Conservation (phyloP, 2,888 invertebrate genomes). For the Acanthosoma haemorrhoidale region DNA sequence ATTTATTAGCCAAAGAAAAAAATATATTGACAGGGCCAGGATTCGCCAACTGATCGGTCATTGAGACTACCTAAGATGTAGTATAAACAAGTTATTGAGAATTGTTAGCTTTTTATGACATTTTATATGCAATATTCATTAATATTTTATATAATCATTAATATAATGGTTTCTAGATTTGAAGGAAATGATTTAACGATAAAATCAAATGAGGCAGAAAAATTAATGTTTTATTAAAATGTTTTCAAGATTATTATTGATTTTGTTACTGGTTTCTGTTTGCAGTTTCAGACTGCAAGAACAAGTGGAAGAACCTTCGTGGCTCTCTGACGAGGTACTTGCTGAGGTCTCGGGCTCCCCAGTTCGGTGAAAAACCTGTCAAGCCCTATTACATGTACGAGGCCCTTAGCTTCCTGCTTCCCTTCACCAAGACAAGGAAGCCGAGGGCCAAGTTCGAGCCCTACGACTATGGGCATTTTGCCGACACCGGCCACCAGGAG, state of each 20-base stretch:
- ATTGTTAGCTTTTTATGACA: no score
- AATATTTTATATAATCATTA: no score
- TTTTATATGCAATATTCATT: no score
- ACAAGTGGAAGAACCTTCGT: conserved; percentile 22
- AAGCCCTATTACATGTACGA: conserved; percentile 25
- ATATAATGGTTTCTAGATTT: no score
- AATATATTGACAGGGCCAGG: no score
- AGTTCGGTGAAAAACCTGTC: conserved; percentile 21
- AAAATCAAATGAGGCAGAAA: no score
- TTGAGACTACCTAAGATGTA: no score
- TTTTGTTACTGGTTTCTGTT: neutral
- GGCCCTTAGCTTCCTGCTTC: conserved; percentile 14
- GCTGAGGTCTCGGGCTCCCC: neutral
- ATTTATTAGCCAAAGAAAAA: no score
- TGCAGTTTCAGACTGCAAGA: conserved; percentile 25
- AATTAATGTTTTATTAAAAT: neutral
- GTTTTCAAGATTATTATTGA: neutral
- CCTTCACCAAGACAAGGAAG: conserved; percentile 22
- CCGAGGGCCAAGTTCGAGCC: conserved; percentile 16
- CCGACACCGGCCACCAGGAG: neutral
- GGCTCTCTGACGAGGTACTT: conserved; percentile 14
- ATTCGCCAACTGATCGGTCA: no score
- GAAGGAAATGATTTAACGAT: no score
- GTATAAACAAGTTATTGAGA: no score
- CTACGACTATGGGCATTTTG: conserved; percentile 8